phyloP scores from a whole-genome alignment of 2,113 vertebrate genomes.

The Pterocles gutturalis region DNA sequence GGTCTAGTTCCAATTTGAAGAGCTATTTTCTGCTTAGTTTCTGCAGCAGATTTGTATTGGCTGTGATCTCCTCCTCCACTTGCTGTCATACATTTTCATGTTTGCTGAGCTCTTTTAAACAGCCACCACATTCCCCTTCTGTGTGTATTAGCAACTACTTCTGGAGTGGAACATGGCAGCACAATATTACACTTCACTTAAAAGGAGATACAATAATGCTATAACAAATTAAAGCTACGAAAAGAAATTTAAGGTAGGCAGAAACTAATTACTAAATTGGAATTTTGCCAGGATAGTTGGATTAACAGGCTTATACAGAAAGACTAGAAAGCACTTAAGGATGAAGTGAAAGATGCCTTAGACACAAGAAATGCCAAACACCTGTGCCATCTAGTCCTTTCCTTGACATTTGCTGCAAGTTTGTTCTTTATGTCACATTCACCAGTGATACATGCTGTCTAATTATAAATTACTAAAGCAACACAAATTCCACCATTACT shows the following conservation, averaged over 20 bases:
- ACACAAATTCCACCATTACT: not conserved
- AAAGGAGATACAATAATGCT: not conserved
- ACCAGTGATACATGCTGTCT: not conserved
- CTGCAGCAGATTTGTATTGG: slow-evolving; percentile 66
- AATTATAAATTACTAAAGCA: not conserved
- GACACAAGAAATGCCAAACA: slow-evolving; percentile 12
- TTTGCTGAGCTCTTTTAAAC: slow-evolving; percentile 60
- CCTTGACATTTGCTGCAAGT: not conserved
- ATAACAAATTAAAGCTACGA: not conserved
- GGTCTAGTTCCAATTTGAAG: slow-evolving; percentile 40
- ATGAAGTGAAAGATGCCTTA: slow-evolving; percentile 12
- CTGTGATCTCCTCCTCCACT: slow-evolving; percentile 45
- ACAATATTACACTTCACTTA: slow-evolving; percentile 34
- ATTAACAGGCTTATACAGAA: slow-evolving; percentile 5
- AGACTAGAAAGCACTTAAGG: not conserved
- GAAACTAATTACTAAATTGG: slow-evolving; percentile 29
- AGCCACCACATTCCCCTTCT: slow-evolving; percentile 58
- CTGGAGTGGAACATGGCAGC: slow-evolving; percentile 49
- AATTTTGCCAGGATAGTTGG: slow-evolving; percentile 20
- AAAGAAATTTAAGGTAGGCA: slow-evolving; percentile 38
- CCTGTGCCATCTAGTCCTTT: not conserved
- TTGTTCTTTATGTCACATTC: not conserved
- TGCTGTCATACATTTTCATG: slow-evolving; percentile 56
- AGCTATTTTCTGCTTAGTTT: slow-evolving; percentile 56
- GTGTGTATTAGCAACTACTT: slow-evolving; percentile 52